phyloP scores from a whole-genome alignment of 2,797 vertebrate species.

The Typhlichthys subterraneus region DNA sequence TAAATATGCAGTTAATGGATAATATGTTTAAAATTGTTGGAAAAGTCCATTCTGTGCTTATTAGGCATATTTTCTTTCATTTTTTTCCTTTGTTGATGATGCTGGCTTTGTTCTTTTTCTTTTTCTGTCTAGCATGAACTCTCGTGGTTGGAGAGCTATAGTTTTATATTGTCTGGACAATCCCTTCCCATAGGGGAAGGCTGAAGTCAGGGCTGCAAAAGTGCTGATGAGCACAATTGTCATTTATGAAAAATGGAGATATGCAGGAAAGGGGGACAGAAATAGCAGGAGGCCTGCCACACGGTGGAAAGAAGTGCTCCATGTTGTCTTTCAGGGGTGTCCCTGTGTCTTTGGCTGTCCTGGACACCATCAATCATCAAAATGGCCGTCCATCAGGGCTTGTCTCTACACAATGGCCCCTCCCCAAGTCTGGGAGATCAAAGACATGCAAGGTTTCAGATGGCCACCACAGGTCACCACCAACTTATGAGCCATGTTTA shows the following conservation, averaged over 20 bases:
- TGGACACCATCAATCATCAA: slow-evolving; percentile 73
- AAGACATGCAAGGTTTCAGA: slow-evolving; percentile 38
- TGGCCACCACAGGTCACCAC: slow-evolving; percentile 26
- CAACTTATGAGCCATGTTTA: slow-evolving; percentile 22
- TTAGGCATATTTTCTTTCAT: too few species aligned
- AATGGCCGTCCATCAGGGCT: slow-evolving; percentile 69
- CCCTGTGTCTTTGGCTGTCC: slow-evolving; percentile 52
- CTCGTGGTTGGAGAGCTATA: slow-evolving; percentile 15
- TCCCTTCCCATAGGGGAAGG: slow-evolving; percentile 31
- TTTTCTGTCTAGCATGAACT: slow-evolving; percentile 23
- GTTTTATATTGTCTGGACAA: slow-evolving; percentile 38
- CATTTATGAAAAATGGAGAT: slow-evolving; percentile 73
- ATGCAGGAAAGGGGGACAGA: slow-evolving; percentile 51
- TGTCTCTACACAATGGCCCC: slow-evolving; percentile 72
- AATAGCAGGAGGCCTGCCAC: slow-evolving; percentile 61
- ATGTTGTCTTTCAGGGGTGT: slow-evolving; percentile 63
- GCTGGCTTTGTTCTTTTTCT: slow-evolving; percentile 10
- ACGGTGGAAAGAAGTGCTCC: slow-evolving; percentile 47
- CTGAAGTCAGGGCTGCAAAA: slow-evolving; percentile 54
- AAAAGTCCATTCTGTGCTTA: too few species aligned
- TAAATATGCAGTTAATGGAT: too few species aligned
- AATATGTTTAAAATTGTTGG: too few species aligned
- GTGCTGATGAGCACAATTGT: slow-evolving; percentile 62
- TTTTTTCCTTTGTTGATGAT: neutral
- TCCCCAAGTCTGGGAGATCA: slow-evolving; percentile 49